These are phyloP conservation scores for Oophaga sylvatica DNA, from an alignment of 2,797 vertebrate species.

Conservation along the genomic window DNA sequence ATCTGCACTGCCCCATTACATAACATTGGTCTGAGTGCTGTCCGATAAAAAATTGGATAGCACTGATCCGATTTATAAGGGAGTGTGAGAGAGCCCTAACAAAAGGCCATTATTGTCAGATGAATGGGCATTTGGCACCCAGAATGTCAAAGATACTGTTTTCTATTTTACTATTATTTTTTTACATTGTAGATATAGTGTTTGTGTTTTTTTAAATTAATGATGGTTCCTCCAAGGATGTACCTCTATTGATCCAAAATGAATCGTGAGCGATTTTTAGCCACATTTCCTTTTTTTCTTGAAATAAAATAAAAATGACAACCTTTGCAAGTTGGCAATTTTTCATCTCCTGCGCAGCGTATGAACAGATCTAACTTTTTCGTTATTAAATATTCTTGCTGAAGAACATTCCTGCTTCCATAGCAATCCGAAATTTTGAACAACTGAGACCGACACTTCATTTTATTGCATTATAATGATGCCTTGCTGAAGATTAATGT, in stretches of 20 bases:
- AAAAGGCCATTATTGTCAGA: too few relatives aligned
- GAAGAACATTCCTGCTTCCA: constrained; percentile 46
- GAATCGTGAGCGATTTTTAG: not conserved
- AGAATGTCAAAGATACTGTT: too few relatives aligned
- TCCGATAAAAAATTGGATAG: too few relatives aligned
- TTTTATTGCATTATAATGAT: constrained; percentile 59
- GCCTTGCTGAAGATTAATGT: constrained; percentile 57
- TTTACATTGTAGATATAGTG: not conserved
- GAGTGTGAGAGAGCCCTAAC: too few relatives aligned
- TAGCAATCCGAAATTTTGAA: constrained; percentile 49
- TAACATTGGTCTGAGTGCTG: too few relatives aligned
- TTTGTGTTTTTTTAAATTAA: constrained; percentile 26
- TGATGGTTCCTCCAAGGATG: not conserved
- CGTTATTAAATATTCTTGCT: constrained; percentile 57
- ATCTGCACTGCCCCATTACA: too few relatives aligned
- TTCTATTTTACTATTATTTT: too few relatives aligned
- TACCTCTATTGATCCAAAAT: constrained; percentile 12
- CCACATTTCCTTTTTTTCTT: not conserved
- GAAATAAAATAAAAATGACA: constrained; percentile 2
- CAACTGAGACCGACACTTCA: constrained; percentile 56
- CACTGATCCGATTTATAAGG: too few relatives aligned
- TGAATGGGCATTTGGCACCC: too few relatives aligned
- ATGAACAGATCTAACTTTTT: constrained; percentile 57
- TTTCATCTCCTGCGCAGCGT: constrained; percentile 39
- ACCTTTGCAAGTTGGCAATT: constrained; percentile 16